Evolutionary conservation across 35 echinoderm and acorn worm species (phyloP), one percentile per base, ranked within the genome.

Genomic region (Anneissia japonica): DNA sequence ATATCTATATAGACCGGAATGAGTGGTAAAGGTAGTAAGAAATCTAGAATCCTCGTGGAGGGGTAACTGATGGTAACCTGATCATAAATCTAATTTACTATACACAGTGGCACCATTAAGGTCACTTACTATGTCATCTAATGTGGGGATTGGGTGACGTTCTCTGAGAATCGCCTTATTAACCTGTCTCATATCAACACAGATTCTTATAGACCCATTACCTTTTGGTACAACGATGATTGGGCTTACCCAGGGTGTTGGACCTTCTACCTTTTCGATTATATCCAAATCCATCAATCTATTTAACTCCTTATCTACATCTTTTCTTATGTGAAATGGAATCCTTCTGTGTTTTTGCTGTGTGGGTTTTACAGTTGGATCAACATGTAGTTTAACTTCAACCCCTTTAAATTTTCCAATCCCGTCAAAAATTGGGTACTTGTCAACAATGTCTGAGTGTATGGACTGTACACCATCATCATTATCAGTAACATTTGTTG

Each of bases 1-100:
- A 30, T 92, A 87, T 16, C 41, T 7, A 36, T 86, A 92, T 36
- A 92, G 75, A 39, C 85, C 90, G 32, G 26, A 64, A 31, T 87
- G 84, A 16, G 80, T 86, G 2, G 77, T 51, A 41, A 90, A 90
- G 6, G 89, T 90, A 3, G 88, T 90, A n/a, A 90, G 85, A 46
- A 31, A 10, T 75, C 76, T 38, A 13, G 36, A 83, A 1, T 79
- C 28, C 26, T 72, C 4, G 5, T 19, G 28, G 28, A 85, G 41
- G 34, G 39, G 31, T 28, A 90, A 86, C 6, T 85, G 75, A 30
- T 85, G 82, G 31, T 37, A 84, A 30, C 82, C 89, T 32, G 39
- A 77, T 41, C 36, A 78, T 6, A 90, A 40, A 40, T 79, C 74
- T 64, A 85, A 39, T 74, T 73, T 80, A 16, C 79, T 82, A 45